Evolutionary conservation across 2,113 vertebrate genomes (phyloP).

Genomic region (Alligator sinensis): DNA sequence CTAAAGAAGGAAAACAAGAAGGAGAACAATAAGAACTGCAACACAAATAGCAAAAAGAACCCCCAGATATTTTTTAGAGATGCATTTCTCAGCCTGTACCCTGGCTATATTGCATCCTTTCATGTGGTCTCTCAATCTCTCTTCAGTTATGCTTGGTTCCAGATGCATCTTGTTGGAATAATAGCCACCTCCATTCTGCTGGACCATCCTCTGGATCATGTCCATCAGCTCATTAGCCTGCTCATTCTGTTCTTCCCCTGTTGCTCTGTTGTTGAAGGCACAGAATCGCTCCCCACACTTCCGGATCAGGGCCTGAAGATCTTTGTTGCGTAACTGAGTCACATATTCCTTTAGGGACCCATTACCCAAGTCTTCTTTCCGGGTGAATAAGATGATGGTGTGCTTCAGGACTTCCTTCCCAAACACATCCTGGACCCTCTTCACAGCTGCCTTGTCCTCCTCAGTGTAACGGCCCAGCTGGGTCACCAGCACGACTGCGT

Average conservation of each 20-base stretch:
- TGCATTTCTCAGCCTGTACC: fast-evolving
- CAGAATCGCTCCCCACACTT: background rate
- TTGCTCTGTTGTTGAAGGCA: conserved; percentile 21
- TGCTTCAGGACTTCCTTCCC: background rate
- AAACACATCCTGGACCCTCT: background rate
- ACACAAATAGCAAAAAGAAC: background rate
- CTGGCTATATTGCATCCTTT: background rate
- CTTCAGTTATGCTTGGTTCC: background rate
- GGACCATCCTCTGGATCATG: background rate
- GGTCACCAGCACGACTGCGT: conserved; percentile 28
- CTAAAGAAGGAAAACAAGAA: background rate
- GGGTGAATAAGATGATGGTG: background rate
- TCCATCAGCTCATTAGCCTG: background rate
- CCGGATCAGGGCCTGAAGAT: background rate
- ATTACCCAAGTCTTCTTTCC: background rate
- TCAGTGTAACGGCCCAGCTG: background rate
- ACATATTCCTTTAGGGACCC: fast-evolving
- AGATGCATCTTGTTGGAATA: fast-evolving
- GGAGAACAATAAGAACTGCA: background rate
- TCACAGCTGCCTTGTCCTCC: background rate
- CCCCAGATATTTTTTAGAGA: fast-evolving
- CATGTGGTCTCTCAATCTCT: fast-evolving
- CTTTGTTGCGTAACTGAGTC: fast-evolving
- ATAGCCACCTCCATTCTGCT: fast-evolving
- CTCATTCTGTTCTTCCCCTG: background rate